Evolutionary conservation across 2,888 invertebrate genomes (phyloP).

Genomic region (Spilosoma lubricipeda): DNA sequence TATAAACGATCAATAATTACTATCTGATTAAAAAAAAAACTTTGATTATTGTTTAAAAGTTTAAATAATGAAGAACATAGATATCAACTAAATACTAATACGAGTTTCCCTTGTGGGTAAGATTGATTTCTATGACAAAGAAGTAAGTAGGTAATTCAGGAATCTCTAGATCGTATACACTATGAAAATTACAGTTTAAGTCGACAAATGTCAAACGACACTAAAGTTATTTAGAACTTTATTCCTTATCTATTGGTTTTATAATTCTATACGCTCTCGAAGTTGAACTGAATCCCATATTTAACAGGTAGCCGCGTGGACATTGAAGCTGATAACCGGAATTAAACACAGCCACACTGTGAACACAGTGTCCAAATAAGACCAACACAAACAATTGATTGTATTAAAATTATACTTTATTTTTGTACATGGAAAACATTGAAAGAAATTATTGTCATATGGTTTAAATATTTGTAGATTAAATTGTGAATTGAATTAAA

Average conservation of each 20-base stretch:
- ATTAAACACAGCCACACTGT: slow-evolving; percentile 58
- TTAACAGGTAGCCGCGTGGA: slow-evolving; percentile 75
- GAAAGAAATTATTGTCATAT: not conserved
- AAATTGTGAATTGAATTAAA: not conserved
- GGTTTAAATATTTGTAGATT: not conserved
- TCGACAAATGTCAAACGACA: not conserved
- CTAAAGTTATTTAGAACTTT: not conserved
- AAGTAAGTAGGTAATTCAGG: not conserved
- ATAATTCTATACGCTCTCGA: slow-evolving; percentile 48
- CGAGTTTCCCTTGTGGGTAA: no score
- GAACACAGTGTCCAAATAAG: slow-evolving; percentile 45
- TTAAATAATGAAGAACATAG: no score
- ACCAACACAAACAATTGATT: slow-evolving; percentile 28
- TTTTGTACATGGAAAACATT: slow-evolving; percentile 32
- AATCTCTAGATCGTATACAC: no score
- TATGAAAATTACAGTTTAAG: not conserved
- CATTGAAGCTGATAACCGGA: slow-evolving; percentile 71
- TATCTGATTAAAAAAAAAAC: no score
- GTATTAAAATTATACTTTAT: slow-evolving; percentile 28
- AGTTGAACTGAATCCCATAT: slow-evolving; percentile 66
- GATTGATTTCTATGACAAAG: no score
- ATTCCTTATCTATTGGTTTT: slow-evolving; percentile 36
- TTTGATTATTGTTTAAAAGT: no score
- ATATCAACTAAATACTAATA: no score
- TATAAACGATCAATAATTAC: no score